A percentile compares a stretch with the other conserved stretches of the same genome.
Evolutionary conservation across 2,888 invertebrate species (phyloP).

Genomic region (Dorcus hopei): DNA sequence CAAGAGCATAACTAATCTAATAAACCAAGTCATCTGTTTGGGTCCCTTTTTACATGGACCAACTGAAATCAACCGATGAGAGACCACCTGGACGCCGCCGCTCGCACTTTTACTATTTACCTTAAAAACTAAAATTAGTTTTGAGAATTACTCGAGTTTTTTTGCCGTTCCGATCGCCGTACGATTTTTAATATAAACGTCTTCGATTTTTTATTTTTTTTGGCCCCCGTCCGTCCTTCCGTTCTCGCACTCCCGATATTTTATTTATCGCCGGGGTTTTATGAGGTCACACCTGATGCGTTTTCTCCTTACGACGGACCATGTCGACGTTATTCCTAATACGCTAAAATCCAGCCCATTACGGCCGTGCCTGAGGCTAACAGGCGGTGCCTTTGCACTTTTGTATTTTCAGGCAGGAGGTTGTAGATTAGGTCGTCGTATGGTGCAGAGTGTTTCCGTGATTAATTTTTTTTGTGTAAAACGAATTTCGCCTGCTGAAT

Average conservation of each 20-base stretch:
- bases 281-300: no score
- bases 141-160: conserved; percentile 16
- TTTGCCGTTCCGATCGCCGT: not conserved
- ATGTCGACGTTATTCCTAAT: conserved; percentile 9
- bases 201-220: no score
- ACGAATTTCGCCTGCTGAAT: no score
- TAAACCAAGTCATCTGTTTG: conserved; percentile 38
- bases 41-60: conserved; percentile 18
- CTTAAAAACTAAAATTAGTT: conserved; percentile 20
- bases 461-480: no score
- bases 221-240: no score
- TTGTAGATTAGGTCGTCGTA: no score
- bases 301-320: no score
- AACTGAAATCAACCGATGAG: conserved; percentile 16
- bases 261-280: no score
- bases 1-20: conserved; percentile 35
- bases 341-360: conserved; percentile 18
- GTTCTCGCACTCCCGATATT: no score
- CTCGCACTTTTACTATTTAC: conserved; percentile 9
- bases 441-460: no score
- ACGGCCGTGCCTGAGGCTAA: conserved; percentile 14
- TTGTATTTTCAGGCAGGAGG: no score
- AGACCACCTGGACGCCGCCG: conserved; percentile 17
- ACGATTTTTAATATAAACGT: no score
- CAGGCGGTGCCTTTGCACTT: conserved; percentile 21